A percentile compares a stretch with the other conserved stretches of the same genome.
Evolutionary conservation across 2,113 vertebrate genomes (phyloP).

Genomic region (Peromyscus leucopus): DNA sequence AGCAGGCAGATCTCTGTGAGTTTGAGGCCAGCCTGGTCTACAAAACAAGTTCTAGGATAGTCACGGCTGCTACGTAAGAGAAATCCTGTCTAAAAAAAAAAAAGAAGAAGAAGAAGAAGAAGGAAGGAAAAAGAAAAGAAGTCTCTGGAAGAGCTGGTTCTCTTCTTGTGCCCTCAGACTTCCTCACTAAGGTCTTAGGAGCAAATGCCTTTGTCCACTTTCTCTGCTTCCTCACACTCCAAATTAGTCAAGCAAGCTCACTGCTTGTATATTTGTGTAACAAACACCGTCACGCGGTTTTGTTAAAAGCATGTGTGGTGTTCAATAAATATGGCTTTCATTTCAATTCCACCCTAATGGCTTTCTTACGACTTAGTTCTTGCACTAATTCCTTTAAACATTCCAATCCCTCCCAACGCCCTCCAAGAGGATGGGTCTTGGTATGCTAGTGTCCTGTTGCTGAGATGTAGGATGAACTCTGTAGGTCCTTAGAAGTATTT

Average conservation of each 20-base stretch:
- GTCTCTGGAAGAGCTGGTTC: conserved; percentile 76
- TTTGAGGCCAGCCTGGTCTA: neutral
- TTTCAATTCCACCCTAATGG: conserved; percentile 28
- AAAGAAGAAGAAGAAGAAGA: neutral
- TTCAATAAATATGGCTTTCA: conserved; percentile 26
- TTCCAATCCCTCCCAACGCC: neutral
- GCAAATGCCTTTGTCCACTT: neutral
- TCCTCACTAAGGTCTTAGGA: neutral
- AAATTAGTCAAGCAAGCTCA: conserved; percentile 42
- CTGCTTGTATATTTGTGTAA: conserved; percentile 4
- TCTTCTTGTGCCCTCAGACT: conserved; percentile 67
- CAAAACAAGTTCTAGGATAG: neutral
- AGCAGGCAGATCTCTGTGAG: neutral
- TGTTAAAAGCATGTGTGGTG: neutral
- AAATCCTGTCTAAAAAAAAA: neutral
- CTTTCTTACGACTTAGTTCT: conserved; percentile 51
- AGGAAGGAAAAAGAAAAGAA: conserved; percentile 81
- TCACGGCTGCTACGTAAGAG: neutral
- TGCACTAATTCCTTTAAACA: conserved; percentile 58
- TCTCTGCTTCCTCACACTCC: conserved; percentile 61
- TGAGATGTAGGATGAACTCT: conserved; percentile 36
- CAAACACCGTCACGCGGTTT: neutral
- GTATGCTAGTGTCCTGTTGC: neutral
- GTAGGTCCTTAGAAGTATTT: conserved; percentile 53
- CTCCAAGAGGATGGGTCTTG: conserved; percentile 28